These are phyloP conservation scores for Phorcus lineatus DNA, from an alignment of 2,888 invertebrate genomes.

Conservation along the genomic window DNA sequence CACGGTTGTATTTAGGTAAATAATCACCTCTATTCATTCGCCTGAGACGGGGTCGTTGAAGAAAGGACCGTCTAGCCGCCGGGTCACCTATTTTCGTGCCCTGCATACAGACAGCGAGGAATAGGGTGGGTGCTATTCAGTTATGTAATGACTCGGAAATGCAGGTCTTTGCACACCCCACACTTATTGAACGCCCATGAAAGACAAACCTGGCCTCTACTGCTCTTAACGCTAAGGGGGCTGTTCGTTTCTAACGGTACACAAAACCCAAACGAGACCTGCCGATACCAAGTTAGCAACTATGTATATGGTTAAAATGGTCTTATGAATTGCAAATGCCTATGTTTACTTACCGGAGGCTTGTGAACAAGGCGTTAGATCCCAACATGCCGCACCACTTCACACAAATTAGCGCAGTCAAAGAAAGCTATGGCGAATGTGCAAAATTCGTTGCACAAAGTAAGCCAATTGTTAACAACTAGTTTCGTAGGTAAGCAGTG, in stretches of 20 bases:
- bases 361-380: neutral
- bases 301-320: neutral
- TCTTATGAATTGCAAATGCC: constrained; percentile 2
- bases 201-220: neutral
- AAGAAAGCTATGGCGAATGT: constrained; percentile 10
- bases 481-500: neutral
- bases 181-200: constrained; percentile 21
- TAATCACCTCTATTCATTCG: constrained; percentile 13
- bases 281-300: constrained; percentile 13
- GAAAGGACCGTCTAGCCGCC: constrained; percentile 1
- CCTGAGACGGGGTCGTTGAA: neutral
- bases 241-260: neutral
- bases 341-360: neutral
- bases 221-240: neutral
- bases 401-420: neutral
- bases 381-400: neutral
- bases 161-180: neutral
- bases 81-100: neutral
- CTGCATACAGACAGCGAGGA: neutral
- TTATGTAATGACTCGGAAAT: constrained; percentile 7
- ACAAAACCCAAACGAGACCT: neutral
- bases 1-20: constrained; percentile 20
- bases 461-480: neutral
- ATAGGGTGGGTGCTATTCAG: neutral
- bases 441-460: neutral